A percentile compares a stretch with the other conserved stretches of the same genome.
phyloP scores from a whole-genome alignment of 2,888 invertebrate species.

The Temnothorax unifasciatus region DNA sequence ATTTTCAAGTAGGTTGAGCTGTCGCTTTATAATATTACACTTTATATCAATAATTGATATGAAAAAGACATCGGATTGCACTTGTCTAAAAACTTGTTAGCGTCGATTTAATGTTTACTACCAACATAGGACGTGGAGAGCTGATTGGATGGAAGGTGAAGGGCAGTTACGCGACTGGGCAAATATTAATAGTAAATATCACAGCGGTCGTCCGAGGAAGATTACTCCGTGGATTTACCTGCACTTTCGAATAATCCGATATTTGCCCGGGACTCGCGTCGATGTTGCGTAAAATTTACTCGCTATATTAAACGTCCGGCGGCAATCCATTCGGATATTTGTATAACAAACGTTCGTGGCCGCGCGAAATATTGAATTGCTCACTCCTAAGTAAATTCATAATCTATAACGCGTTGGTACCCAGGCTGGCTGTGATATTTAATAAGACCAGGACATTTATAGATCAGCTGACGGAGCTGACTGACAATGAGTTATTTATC shows the following conservation, averaged over 20 bases:
- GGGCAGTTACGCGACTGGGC: slow-evolving; percentile 44
- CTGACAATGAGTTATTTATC: background rate
- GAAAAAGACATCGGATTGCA: background rate
- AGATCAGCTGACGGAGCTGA: too few species aligned
- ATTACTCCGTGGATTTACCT: slow-evolving; percentile 62
- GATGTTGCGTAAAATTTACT: slow-evolving; percentile 69
- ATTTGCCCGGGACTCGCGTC: slow-evolving; percentile 68
- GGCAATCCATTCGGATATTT: slow-evolving; percentile 68
- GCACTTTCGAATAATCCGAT: slow-evolving; percentile 67
- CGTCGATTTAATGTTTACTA: background rate
- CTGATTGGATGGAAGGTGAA: slow-evolving; percentile 46
- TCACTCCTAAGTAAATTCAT: slow-evolving; percentile 60
- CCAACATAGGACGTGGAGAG: background rate
- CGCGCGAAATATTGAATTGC: slow-evolving; percentile 61
- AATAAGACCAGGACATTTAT: slow-evolving; percentile 23
- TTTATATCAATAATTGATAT: background rate
- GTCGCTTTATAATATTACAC: background rate
- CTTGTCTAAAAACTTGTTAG: background rate
- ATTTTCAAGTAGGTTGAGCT: background rate
- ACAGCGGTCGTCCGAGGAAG: slow-evolving; percentile 58
- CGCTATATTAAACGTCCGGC: slow-evolving; percentile 61
- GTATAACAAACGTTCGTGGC: slow-evolving; percentile 64
- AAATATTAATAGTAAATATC: slow-evolving; percentile 72
- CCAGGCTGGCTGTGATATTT: slow-evolving; percentile 40
- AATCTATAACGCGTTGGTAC: slow-evolving; percentile 53